These are phyloP conservation scores for Pollachius pollachius DNA, from an alignment of 2,113 vertebrate genomes.

Conservation along the genomic window DNA sequence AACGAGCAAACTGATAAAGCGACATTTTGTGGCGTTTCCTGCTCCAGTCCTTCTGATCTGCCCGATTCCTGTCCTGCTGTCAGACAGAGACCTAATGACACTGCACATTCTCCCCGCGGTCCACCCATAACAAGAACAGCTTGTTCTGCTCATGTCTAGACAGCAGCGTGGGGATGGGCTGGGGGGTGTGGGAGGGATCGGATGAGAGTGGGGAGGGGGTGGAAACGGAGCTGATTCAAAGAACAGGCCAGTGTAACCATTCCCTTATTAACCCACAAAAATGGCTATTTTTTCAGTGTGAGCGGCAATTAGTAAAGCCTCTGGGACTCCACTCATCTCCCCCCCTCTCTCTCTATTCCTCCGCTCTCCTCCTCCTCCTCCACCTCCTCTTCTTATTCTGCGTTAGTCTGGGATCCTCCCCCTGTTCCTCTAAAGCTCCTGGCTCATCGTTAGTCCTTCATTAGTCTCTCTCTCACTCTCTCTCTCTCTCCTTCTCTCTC, in stretches of 20 bases:
- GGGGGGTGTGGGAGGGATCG: not conserved
- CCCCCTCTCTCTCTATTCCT: conserved; percentile 42
- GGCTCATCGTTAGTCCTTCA: conserved; percentile 12
- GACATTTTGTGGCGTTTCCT: conserved; percentile 23
- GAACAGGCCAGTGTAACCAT: conserved; percentile 65
- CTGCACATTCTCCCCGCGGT: conserved; percentile 53
- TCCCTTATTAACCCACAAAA: conserved; percentile 51
- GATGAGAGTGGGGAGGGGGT: conserved; percentile 20
- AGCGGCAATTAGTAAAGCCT: conserved; percentile 72
- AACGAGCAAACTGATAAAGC: no score
- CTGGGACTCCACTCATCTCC: conserved; percentile 46
- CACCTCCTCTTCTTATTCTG: conserved; percentile 15
- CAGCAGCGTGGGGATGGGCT: conserved; percentile 11
- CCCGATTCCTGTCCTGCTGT: conserved; percentile 35
- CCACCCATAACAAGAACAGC: conserved; percentile 65
- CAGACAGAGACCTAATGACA: conserved; percentile 54
- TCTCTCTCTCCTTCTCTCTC: not conserved
- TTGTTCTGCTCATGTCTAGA: conserved; percentile 74
- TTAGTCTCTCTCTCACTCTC: conserved; percentile 24
- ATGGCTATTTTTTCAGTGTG: conserved; percentile 62
- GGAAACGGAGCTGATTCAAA: conserved; percentile 57
- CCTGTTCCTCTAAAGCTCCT: conserved; percentile 3
- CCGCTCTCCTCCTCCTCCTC: conserved; percentile 27
- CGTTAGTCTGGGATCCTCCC: conserved; percentile 13
- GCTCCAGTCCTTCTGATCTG: conserved; percentile 36